phyloP scores from a whole-genome alignment of 2,797 vertebrate species.

The Diceros bicornis region DNA sequence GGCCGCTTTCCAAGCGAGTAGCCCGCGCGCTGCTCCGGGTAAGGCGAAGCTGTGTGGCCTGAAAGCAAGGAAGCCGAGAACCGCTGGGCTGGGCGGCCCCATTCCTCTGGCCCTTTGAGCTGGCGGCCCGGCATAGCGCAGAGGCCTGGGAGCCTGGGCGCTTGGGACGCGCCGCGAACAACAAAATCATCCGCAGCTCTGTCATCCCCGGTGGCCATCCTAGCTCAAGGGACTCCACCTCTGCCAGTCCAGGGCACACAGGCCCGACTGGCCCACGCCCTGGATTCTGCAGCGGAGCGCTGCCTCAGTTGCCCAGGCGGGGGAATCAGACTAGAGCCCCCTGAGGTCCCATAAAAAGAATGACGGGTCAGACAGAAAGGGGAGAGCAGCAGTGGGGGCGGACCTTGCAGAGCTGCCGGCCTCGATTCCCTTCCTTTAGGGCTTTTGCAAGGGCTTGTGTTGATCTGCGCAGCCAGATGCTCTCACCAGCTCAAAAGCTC shows the following conservation, averaged over 20 bases:
- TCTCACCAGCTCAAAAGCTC: not conserved
- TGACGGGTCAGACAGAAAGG: not conserved
- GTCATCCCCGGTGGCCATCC: not conserved
- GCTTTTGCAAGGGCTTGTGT: not conserved
- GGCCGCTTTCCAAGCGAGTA: rapidly evolving
- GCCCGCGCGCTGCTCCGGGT: rapidly evolving
- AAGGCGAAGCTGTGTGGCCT: not conserved
- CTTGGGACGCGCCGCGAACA: rapidly evolving
- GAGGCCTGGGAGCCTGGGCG: not conserved
- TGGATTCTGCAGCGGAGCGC: not conserved
- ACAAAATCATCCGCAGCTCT: not conserved
- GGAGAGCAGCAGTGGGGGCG: rapidly evolving
- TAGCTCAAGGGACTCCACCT: not conserved
- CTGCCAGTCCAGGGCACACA: not conserved
- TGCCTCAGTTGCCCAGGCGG: rapidly evolving
- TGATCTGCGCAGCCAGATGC: not conserved
- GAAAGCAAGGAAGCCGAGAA: not conserved
- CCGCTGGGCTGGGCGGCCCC: rapidly evolving
- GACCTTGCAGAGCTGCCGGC: not conserved
- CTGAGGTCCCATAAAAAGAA: not conserved
- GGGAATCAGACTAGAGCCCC: not conserved
- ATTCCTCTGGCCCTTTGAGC: not conserved
- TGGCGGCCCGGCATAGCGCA: rapidly evolving
- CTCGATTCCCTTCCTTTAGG: not conserved
- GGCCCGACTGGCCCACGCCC: rapidly evolving